Conservation (phyloP, 2,888 invertebrate species). For the Drosophila testacea region DNA sequence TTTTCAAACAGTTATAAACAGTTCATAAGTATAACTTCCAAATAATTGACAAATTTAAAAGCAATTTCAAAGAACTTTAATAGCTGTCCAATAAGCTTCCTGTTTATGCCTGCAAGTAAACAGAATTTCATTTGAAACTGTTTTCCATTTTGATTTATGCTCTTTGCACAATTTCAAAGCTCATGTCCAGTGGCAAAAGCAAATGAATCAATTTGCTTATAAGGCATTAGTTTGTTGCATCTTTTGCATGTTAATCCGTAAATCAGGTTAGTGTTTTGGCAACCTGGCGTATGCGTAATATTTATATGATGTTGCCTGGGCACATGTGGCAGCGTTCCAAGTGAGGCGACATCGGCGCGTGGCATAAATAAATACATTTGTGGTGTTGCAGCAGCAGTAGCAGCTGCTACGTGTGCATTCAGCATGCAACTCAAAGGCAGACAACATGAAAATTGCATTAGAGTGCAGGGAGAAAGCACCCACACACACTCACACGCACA, state of each 20-base stretch:
- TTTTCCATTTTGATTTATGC: not conserved
- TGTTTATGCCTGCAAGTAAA: not conserved
- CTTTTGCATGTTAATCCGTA: constrained; percentile 43
- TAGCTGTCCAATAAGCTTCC: not conserved
- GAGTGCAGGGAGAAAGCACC: constrained; percentile 26
- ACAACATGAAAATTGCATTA: constrained; percentile 74
- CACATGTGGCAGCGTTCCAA: constrained; percentile 75
- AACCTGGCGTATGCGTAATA: constrained; percentile 70
- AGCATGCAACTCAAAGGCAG: constrained; percentile 42
- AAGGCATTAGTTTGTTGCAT: constrained; percentile 35
- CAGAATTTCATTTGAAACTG: not conserved
- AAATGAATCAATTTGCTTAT: constrained; percentile 2
- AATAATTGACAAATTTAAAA: too few species aligned
- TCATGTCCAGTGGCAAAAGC: not conserved
- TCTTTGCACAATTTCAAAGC: not conserved
- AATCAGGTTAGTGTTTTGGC: constrained; percentile 67
- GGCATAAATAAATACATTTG: constrained; percentile 74
- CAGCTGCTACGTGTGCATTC: constrained; percentile 48
- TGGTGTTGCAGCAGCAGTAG: constrained; percentile 30
- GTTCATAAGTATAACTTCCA: too few species aligned
- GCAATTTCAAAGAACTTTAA: not conserved
- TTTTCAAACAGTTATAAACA: too few species aligned
- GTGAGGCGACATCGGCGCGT: constrained; percentile 48
- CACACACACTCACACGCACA: constrained; percentile 29
- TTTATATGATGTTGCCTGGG: constrained; percentile 50